Evolutionary conservation across 2,888 invertebrate species (phyloP), one percentile per base, ranked within the genome.

Genomic region (Blastobasis lacticolella): DNA sequence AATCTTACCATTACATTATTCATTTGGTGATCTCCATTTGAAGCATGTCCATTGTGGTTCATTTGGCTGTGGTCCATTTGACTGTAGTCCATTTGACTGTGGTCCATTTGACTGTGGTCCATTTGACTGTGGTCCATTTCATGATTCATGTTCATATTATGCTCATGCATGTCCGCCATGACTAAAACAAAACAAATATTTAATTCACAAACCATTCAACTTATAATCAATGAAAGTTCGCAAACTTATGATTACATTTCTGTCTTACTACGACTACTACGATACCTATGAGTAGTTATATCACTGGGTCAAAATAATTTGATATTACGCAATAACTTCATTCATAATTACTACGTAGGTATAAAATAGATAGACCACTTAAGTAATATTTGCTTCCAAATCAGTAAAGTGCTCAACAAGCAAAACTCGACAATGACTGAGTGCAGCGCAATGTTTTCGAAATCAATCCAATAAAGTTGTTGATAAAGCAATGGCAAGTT

Each of bases 121-220:
- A 23, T 23, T 23, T 23, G 23, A 23, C 23, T 23, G 52, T 69
- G 68, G 38, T 42, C 59, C 59, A 61, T 61, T 5, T 63, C 64
- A 62, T 72, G 71, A 47, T 67, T 60, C 44, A 64, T 56, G 57
- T 75, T 60, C 44, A 64, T 56, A 57, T 75, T 73, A 48, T 66
- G 69, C 73, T 74, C 70, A 45, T 59, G 59, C 59, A 63, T 61
- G 45, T 64, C 64, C 54, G 66, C 54, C 59, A 64, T 60, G 37
- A 55, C 63, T 23, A 23, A 23, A 23, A 23, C 23, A 23, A 23
- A 23, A 23, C 23, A 23, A 23, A 23, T 23, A 23, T 23, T 23
- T 23, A 23, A 23, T 23, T 23, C 23, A 23, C n/a, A n/a, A n/a
- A n/a, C 23, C 23, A 23, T 2, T 23, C 23, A 23, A 23, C 23